Base-by-base conservation (phyloP, 2,113 vertebrate genomes). In the Chelonoidis abingdonii region DNA sequence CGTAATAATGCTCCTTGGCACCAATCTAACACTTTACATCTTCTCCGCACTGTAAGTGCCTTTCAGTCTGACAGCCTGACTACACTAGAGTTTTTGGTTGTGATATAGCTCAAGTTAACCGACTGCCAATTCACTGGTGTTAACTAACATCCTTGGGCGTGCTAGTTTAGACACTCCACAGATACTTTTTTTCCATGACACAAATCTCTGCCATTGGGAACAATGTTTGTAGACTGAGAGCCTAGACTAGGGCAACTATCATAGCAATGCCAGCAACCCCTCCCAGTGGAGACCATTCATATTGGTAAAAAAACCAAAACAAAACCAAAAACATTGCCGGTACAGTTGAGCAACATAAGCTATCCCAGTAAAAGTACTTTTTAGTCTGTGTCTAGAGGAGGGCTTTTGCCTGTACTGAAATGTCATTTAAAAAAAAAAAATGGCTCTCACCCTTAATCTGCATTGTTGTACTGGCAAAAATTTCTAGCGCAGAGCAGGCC, bases 11-110 rank as follows among this genome's bases (percentile, higher is more conserved):
- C 1, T 84, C 3, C 88, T 49, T 49, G 83, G 9, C 50, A 8
- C 50, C 19, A 21, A 49, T 50, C 19, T 3, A 8, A 72, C 4
- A 47, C 79, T 87, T 35, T 86, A 57, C 12, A 16, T 41, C 41
- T 4, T 75, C 21, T 31, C n/a, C 2, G 16, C 49, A 49, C 57
- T 75, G 16, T 0, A 0, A 3, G 81, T 1, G 19, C 65, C 50
- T 49, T 16, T 13, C 16, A 57, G 59, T 0, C 4, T 44, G 21
- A 6, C n/a, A 10, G 2, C 17, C 88, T 89, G 49, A 56, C 80
- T 65, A 10, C 9, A 10, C 38, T 16, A 50, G 47, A 75, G 80
- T 1, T 78, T 76, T 27, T 27, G 25, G 89, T 17, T 78, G 50
- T 8, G 53, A 88, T 90, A 93, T 83, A 86, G 81, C 6, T 54